Evolutionary conservation across 2,797 vertebrate species (phyloP).

Genomic region (Naso thynnoides): DNA sequence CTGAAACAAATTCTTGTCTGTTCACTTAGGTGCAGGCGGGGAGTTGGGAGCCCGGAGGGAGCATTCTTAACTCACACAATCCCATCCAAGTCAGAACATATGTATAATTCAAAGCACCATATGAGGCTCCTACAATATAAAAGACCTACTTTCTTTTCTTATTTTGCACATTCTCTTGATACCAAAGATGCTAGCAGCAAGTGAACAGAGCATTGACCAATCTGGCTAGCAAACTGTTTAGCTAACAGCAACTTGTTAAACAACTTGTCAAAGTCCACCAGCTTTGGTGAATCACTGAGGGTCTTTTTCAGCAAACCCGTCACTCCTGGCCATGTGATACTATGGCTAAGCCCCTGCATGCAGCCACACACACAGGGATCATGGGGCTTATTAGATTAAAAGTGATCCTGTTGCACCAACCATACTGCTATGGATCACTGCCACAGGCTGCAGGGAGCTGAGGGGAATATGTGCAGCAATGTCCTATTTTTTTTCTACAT

Average conservation of each 20-base stretch:
- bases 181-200: conserved; percentile 41
- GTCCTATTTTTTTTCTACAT: conserved; percentile 23
- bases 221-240: conserved; percentile 38
- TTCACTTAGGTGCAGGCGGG: conserved; percentile 67
- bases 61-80: conserved; percentile 72
- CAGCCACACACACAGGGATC: conserved; percentile 76
- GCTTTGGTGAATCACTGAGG: conserved; percentile 51
- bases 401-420: conserved; percentile 80
- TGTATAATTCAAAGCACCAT: conserved; percentile 80
- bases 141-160: conserved; percentile 59
- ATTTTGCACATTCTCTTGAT: conserved; percentile 54
- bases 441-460: conserved; percentile 47
- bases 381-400: conserved; percentile 85
- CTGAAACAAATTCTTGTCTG: conserved; percentile 72
- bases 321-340: conserved; percentile 79
- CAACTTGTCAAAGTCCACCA: conserved; percentile 60
- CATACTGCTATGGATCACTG: conserved; percentile 55
- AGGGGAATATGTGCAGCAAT: conserved; percentile 3
- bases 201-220: conserved; percentile 29
- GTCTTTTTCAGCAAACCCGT: conserved; percentile 45
- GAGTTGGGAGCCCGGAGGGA: conserved; percentile 61
- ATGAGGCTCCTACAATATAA: conserved; percentile 60
- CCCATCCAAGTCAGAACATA: conserved; percentile 65
- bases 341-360: conserved; percentile 77
- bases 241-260: conserved; percentile 51